phyloP scores from a whole-genome alignment of 2,113 vertebrate genomes.

The Sphyrna mokarran region DNA sequence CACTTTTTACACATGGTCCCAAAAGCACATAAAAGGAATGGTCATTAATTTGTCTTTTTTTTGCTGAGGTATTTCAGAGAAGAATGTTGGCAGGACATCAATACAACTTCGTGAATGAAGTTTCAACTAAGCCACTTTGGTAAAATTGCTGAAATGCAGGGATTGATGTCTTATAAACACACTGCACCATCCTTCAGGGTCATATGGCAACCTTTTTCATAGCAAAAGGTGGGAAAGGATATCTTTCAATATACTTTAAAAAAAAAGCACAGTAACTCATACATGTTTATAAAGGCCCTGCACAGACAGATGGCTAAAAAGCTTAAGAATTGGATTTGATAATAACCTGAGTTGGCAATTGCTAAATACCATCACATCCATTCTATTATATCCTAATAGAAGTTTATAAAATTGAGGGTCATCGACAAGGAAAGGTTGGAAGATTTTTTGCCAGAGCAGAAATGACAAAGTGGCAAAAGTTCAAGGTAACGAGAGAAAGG shows the following conservation, averaged over 20 bases:
- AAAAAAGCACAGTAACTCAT: neutral
- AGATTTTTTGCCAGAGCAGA: no score
- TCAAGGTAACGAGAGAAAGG: no score
- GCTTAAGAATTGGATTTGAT: neutral
- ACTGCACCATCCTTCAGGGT: neutral
- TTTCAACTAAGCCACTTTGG: neutral
- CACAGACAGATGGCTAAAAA: neutral
- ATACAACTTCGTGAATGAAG: neutral
- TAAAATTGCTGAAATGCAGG: neutral
- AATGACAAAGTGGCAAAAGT: no score
- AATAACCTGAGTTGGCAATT: neutral
- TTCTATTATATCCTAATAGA: neutral
- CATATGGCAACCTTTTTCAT: neutral
- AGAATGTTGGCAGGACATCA: neutral
- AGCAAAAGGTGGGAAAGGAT: neutral
- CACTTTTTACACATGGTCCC: neutral
- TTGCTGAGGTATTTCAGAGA: neutral
- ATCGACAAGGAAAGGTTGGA: no score
- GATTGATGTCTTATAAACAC: neutral
- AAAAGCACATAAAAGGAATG: neutral
- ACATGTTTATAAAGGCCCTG: neutral
- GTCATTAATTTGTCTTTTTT: neutral
- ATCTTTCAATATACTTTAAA: neutral
- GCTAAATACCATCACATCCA: neutral
- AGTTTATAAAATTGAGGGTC: no score